phyloP scores from a whole-genome alignment of 2,888 invertebrate genomes.

The Eretmocerus hayati region DNA sequence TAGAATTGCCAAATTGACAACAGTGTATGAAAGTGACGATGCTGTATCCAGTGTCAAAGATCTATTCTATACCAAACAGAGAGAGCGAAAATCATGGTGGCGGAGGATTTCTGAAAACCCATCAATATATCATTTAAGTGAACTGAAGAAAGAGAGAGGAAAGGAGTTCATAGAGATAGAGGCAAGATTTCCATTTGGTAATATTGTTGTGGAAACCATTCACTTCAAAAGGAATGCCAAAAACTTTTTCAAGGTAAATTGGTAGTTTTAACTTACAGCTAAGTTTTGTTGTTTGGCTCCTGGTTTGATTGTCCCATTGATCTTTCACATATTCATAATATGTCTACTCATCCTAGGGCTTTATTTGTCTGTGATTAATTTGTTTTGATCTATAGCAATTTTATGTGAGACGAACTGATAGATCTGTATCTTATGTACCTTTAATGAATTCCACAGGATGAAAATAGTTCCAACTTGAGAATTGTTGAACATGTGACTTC shows the following conservation, averaged over 20 bases:
- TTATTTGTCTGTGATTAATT: too few species aligned
- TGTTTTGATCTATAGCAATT: too few species aligned
- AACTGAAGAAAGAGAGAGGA: conserved; percentile 47
- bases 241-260: too few species aligned
- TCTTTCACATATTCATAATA: too few species aligned
- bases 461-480: conserved; percentile 25
- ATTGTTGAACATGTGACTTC: conserved; percentile 37
- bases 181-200: conserved; percentile 59
- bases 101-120: conserved; percentile 61
- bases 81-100: conserved; percentile 79
- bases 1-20: conserved; percentile 30
- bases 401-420: too few species aligned
- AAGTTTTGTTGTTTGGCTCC: too few species aligned
- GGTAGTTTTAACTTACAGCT: not conserved
- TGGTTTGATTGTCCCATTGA: too few species aligned
- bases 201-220: conserved; percentile 59
- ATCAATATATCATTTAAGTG: conserved; percentile 60
- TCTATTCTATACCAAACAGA: conserved; percentile 68
- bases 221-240: conserved; percentile 29
- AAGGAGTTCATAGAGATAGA: conserved; percentile 56
- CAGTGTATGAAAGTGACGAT: conserved; percentile 37
- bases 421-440: too few species aligned
- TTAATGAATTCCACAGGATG: conserved; percentile 29
- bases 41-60: conserved; percentile 49
- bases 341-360: too few species aligned